Evolutionary conservation across 2,113 vertebrate genomes (phyloP), one percentile per base, ranked within the genome.

Genomic region (Semicossyphus pulcher): DNA sequence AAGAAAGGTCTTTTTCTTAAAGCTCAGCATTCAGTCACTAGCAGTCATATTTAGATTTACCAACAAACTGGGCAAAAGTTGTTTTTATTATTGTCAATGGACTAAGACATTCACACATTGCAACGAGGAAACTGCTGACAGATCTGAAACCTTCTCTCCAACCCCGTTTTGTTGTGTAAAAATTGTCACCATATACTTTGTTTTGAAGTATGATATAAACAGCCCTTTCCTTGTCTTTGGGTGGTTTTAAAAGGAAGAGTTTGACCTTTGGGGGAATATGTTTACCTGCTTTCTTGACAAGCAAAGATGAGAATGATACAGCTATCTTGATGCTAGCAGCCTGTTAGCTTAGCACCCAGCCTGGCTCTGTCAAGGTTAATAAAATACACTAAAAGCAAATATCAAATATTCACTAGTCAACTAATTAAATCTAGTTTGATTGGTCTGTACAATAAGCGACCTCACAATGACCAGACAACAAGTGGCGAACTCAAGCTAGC

Each of bases 121-220:
- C 57, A 42, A 36, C 11, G 3, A 28, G 36, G 47, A 49, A n/a
- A 47, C 82, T 59, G 79, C 58, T 76, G 76, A 81, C 54, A 63
- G 15, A 68, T 84, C 64, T 72, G 31, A 37, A 21, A 16, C 9
- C 21, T 6, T 48, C 21, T 20, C 31, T 45, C 25, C 32, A 47
- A 49, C 20, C 18, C 32, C 20, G 28, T 44, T 67, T 32, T 65
- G 5, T 53, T 53, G 15, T 45, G 25, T 51, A 1, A 3, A 0
- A 32, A 42, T 31, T 28, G 32, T 71, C 44, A 32, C 26, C 9
- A 6, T 20, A 58, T 42, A 23, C 11, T 48, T 57, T 44, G 12
- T 41, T 25, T 45, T 26, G 4, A 20, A 31, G 7, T 66, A 23
- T 12, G 18, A 12, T 31, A 10, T 14, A 9, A 44, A 10, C 29